Evolutionary conservation across 2,113 vertebrate genomes (phyloP).

Genomic region (Tapirus terrestris): DNA sequence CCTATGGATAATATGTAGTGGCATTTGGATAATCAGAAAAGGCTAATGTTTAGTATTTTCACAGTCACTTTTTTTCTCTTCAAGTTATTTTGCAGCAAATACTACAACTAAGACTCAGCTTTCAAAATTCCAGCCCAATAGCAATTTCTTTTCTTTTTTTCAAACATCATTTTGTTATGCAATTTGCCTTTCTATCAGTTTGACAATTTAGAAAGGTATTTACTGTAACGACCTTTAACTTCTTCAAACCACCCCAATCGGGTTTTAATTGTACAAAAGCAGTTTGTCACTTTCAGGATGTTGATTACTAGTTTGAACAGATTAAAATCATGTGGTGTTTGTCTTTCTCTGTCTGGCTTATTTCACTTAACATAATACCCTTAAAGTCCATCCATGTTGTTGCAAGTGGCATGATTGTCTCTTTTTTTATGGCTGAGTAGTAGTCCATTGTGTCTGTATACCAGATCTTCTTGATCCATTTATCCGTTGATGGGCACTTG

Average conservation of each 20-base stretch:
- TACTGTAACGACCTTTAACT: background rate
- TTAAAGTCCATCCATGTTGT: too few relatives aligned
- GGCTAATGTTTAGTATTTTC: background rate
- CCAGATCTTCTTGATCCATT: too few relatives aligned
- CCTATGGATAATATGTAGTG: too few relatives aligned
- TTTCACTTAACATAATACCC: too few relatives aligned
- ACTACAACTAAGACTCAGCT: background rate
- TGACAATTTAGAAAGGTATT: constrained; percentile 28
- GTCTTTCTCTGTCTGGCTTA: too few relatives aligned
- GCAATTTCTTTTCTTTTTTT: background rate
- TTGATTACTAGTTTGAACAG: constrained; percentile 14
- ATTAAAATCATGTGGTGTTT: background rate
- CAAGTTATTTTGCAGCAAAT: background rate
- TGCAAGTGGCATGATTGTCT: too few relatives aligned
- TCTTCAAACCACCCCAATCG: background rate
- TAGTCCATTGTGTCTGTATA: too few relatives aligned
- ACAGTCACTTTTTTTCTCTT: background rate
- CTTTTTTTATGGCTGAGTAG: too few relatives aligned
- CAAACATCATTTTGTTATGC: background rate
- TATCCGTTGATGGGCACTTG: too few relatives aligned
- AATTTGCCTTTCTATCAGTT: constrained; percentile 31
- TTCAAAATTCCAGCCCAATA: constrained; percentile 25
- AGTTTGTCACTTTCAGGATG: constrained; percentile 11
- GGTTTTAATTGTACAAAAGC: constrained; percentile 44
- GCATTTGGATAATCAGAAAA: background rate